Evolutionary conservation across 1,140 invertebrate species (phyloP).

Genomic region (Trichonephila inaurata): DNA sequence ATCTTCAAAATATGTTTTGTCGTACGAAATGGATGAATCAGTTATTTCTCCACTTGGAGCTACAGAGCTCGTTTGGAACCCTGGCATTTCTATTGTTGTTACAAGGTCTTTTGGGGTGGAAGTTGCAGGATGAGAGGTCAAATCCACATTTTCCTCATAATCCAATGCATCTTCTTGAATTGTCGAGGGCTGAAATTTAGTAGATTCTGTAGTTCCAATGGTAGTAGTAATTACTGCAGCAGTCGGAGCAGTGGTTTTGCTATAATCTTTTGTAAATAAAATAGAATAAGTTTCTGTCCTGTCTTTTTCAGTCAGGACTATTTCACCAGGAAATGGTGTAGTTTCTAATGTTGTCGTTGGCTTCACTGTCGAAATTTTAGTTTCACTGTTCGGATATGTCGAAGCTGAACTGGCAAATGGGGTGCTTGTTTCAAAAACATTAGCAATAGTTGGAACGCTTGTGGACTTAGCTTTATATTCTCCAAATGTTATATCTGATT

Average conservation of each 20-base stretch:
- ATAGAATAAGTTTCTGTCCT: background rate
- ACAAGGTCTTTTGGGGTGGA: background rate
- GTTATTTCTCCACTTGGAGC: background rate
- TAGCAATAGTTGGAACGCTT: background rate
- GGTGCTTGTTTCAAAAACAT: background rate
- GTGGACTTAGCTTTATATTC: background rate
- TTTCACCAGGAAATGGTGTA: background rate
- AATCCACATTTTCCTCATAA: background rate
- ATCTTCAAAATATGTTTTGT: background rate
- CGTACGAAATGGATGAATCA: background rate
- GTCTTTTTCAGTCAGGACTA: background rate
- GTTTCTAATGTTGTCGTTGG: background rate
- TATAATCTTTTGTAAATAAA: background rate
- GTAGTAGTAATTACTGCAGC: background rate
- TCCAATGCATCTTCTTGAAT: no score
- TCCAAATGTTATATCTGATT: background rate
- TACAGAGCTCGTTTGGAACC: background rate
- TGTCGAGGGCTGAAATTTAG: background rate
- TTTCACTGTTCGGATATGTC: background rate
- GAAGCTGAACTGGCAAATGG: background rate
- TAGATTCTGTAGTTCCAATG: background rate
- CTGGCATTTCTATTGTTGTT: background rate
- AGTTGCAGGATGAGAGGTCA: background rate
- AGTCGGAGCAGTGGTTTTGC: background rate
- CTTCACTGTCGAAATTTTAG: background rate